These are phyloP conservation scores for Abrostola tripartita DNA, from an alignment of 2,888 invertebrate genomes.

Conservation along the genomic window DNA sequence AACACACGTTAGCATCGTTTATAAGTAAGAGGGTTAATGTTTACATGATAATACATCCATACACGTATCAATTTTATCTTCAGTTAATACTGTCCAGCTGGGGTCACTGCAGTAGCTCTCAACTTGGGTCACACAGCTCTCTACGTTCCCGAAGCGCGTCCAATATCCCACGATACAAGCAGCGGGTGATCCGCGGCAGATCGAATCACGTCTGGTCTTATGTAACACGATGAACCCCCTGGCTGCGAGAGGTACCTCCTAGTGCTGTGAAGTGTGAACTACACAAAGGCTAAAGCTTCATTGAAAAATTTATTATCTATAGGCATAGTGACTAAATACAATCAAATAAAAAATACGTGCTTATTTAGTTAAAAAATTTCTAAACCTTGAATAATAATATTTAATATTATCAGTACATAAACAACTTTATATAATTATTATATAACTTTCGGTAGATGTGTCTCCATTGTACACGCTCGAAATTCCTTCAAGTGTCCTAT, in stretches of 20 bases:
- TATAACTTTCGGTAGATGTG: not conserved
- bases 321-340: too few species aligned
- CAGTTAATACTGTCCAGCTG: too few species aligned
- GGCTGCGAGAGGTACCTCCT: constrained; percentile 9
- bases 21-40: too few species aligned
- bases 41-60: too few species aligned
- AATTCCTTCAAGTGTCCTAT: not conserved
- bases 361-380: too few species aligned
- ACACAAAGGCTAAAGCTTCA: constrained; percentile 15
- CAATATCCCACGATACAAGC: constrained; percentile 35
- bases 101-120: constrained; percentile 12
- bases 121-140: constrained; percentile 15
- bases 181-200: constrained; percentile 7
- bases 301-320: not conserved
- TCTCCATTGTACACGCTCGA: not conserved
- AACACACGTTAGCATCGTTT: too few species aligned
- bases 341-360: too few species aligned
- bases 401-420: too few species aligned
- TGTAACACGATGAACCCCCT: constrained; percentile 6
- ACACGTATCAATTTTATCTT: too few species aligned
- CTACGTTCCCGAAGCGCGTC: constrained; percentile 22
- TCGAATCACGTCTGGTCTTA: constrained; percentile 19
- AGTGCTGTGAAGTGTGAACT: not conserved
- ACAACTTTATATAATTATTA: too few species aligned
- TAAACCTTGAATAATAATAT: too few species aligned